These are phyloP conservation scores for Anaspis maculata DNA, from an alignment of 2,888 invertebrate species.

Conservation along the genomic window DNA sequence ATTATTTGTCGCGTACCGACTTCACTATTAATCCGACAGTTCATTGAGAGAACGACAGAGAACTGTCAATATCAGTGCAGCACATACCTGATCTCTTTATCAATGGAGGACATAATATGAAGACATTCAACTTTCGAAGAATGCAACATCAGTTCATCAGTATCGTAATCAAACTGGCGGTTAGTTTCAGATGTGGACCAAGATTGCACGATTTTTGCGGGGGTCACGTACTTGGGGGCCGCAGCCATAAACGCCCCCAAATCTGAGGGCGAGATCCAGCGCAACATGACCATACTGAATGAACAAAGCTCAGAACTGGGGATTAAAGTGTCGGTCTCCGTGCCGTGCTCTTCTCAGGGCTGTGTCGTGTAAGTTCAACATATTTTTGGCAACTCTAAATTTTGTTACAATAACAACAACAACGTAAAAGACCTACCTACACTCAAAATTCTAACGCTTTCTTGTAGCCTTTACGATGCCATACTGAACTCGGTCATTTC, in stretches of 20 bases:
- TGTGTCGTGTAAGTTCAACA: slow-evolving; percentile 72
- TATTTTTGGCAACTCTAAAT: slow-evolving; percentile 2
- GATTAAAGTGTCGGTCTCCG: slow-evolving; percentile 84
- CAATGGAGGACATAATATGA: no score
- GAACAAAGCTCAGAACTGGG: slow-evolving; percentile 63
- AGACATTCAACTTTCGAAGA: no score
- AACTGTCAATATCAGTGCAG: no score
- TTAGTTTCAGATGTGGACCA: slow-evolving; percentile 74
- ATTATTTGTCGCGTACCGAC: no score
- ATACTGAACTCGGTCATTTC: slow-evolving; percentile 74
- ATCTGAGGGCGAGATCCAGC: slow-evolving; percentile 85
- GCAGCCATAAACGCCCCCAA: slow-evolving; percentile 87
- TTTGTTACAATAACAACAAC: slow-evolving; percentile 5
- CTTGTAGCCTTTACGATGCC: slow-evolving; percentile 71
- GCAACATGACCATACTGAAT: slow-evolving; percentile 87
- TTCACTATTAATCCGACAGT: no score
- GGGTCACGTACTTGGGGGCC: slow-evolving; percentile 88
- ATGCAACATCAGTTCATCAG: no score
- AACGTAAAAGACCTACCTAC: no score
- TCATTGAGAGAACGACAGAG: no score
- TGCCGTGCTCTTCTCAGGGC: slow-evolving; percentile 89
- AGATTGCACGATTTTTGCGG: slow-evolving; percentile 86
- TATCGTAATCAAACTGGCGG: no score
- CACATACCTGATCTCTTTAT: no score
- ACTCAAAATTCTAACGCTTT: neutral